Evolutionary conservation across 2,888 invertebrate species (phyloP), one percentile per base, ranked within the genome.

Genomic region (Eumerus sabulonum): DNA sequence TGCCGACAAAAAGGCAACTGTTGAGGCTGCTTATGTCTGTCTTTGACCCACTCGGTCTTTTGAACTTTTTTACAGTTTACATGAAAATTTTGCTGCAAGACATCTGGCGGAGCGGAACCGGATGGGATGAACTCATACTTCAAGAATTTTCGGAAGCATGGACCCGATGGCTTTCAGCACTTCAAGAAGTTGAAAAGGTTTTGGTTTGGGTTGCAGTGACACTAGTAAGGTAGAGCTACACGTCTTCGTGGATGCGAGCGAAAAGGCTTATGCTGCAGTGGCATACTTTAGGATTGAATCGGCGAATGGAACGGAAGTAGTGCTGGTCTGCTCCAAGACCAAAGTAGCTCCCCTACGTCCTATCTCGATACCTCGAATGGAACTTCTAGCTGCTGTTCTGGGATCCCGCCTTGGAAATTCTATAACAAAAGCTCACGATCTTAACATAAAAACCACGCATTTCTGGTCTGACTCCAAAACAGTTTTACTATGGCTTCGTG

Each of bases 391-490:
- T 5, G 83, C 84, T 0, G 71, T 84, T 0, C 14, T 85, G 11
- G 83, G 83, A 63, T 60, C 66, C 7, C 70, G 82, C 9, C 54
- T 82, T 18, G 81, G 68, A 1, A 82, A 66, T 38, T 9, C 44
- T 42, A 45, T 83, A 42, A 19, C 48, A 0, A 66, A 76, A 27
- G 63, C 27, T 0, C 82, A 76, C 38, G 63, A 68, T 1, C 40
- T 83, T 3, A 42, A 70, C 1, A 67, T 84, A 27, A 40, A 60
- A 13, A 12, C 62, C 4, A 77, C 13, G 0, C 17, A 67, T 18
- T 83, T 82, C 57, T 85, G 84, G 85, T 68, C 83, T 2, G 84
- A 85, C 47, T 85, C 84, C 0, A 82, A 67, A 57, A 83, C 82
- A 1, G 84, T 83, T 12, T 36, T 85, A 13, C 45, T 57, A 9